These are phyloP conservation scores for Drosophila nigricruria DNA, from an alignment of 2,888 invertebrate genomes.

Conservation along the genomic window DNA sequence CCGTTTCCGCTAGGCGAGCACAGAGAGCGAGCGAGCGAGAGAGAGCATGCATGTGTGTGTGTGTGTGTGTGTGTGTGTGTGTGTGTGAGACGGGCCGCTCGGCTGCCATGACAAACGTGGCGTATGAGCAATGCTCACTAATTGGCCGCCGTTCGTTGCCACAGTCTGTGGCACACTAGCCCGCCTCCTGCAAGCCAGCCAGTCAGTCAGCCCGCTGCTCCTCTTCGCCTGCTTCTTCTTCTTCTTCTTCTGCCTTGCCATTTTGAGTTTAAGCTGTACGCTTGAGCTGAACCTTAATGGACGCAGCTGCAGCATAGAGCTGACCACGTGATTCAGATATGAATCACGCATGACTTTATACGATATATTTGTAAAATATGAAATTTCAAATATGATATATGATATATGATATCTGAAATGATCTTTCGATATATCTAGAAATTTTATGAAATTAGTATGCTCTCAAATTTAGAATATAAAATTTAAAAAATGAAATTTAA, in stretches of 20 bases:
- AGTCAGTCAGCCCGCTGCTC: not conserved
- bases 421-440: too few relatives aligned
- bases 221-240: not conserved
- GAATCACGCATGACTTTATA: not conserved
- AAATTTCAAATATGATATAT: too few relatives aligned
- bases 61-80: not conserved
- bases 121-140: constrained; percentile 82
- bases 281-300: constrained; percentile 15
- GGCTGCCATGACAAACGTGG: constrained; percentile 78
- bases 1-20: constrained; percentile 71
- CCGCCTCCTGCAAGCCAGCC: not conserved
- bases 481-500: not conserved
- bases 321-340: not conserved
- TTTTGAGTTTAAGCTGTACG: constrained; percentile 42
- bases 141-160: constrained; percentile 64
- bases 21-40: not conserved
- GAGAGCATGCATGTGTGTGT: constrained; percentile 1
- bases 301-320: constrained; percentile 12
- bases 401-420: too few relatives aligned
- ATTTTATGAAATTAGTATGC: too few relatives aligned
- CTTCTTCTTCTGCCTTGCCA: constrained; percentile 6
- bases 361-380: not conserved
- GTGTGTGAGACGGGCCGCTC: constrained; percentile 27
- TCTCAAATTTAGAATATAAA: too few relatives aligned
- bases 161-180: constrained; percentile 34